Conservation (phyloP, 2,888 invertebrate genomes). For the Hirtodrosophila trivittata region DNA sequence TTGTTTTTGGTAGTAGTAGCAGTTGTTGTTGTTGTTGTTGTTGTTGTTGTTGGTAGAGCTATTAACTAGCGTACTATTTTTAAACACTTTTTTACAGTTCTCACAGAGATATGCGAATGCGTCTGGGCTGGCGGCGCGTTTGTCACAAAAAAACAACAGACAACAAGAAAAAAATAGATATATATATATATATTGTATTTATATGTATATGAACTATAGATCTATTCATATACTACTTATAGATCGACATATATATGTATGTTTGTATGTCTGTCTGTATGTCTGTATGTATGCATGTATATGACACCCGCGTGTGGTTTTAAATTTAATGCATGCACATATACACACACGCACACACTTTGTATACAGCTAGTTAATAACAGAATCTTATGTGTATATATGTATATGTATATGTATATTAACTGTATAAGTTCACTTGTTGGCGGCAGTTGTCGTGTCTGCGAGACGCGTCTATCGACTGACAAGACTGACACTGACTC, state of each 20-base stretch:
- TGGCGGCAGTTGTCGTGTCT: conserved; percentile 33
- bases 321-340: conserved; percentile 30
- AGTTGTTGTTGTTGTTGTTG: conserved; percentile 24
- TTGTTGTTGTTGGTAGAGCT: conserved; percentile 19
- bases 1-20: conserved; percentile 20
- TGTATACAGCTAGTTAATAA: conserved; percentile 34
- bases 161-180: too few relatives aligned
- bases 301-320: conserved; percentile 21
- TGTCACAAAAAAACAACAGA: conserved; percentile 55
- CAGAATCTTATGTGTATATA: conserved; percentile 12
- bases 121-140: conserved; percentile 15
- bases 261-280: not conserved
- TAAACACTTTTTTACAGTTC: conserved; percentile 47
- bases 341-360: too few relatives aligned
- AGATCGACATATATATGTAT: conserved; percentile 4
- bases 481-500: conserved; percentile 45
- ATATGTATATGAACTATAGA: conserved; percentile 23
- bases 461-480: conserved; percentile 65
- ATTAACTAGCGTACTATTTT: conserved; percentile 51
- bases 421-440: conserved; percentile 2
- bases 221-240: conserved; percentile 29
- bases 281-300: conserved; percentile 23
- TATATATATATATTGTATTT: too few relatives aligned
- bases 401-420: too few relatives aligned
- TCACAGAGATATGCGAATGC: conserved; percentile 6